Evolutionary conservation across 2,888 invertebrate genomes (phyloP), one percentile per base, ranked within the genome.

Genomic region (Caenorhabditis sinica): DNA sequence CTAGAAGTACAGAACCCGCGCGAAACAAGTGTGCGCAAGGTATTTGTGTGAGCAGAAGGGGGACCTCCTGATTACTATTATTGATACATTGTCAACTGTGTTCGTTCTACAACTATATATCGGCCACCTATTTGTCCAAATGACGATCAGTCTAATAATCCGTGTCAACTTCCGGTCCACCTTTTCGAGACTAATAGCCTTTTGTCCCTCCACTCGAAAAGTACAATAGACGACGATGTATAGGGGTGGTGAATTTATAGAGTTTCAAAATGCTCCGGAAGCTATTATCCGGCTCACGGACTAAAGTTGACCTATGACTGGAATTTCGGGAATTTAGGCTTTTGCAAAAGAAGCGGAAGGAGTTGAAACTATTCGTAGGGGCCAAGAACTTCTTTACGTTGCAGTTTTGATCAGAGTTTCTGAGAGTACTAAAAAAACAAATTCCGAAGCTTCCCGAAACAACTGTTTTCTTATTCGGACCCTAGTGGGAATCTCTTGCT

Each of bases 11-110:
- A 40, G 40, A 40, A 40, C 72, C 75, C 74, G 69, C 75, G 74
- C 49, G 74, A 28, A 74, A 75, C 73, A 73, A 79, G 83, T 83
- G 83, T 83, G 83, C 83, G 68, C 65, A 83, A 83, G 77, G 83
- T 83, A 83, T 83, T 83, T 83, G 77, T 79, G 66, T 58, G 20
- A 68, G 53, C 68, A 53, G 17, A 40, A 25, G 36, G 28, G 40
- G 74, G 65, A 33, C 43, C 71, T 65, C 58, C 79, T 79, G 71
- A 71, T 79, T 61, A 75, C 68, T 61, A 74, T 63, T 76, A 79
- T 79, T 71, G 71, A 79, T 79, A 79, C 79, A 79, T 72, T 68
- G 65, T 60, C 61, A 36, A 45, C 43, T 15, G 61, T 40, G 11
- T 33, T 11, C 40, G 56, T n/a, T 75, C 28, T 15, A 17, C 56